Conservation (phyloP, 2,113 vertebrate genomes). For the Leptocoma aspasia region DNA sequence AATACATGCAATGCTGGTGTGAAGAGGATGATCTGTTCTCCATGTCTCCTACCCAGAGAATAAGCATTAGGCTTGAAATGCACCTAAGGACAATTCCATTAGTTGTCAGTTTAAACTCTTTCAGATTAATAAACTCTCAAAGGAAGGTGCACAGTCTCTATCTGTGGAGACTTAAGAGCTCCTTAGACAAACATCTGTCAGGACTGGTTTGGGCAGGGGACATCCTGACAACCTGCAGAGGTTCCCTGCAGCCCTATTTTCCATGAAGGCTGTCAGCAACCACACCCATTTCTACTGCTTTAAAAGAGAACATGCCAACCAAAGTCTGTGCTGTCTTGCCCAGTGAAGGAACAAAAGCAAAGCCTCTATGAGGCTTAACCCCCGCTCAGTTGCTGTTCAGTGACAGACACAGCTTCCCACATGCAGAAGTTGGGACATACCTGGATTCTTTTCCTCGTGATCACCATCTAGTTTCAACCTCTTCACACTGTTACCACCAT, state of each 20-base stretch:
- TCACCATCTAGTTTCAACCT: slow-evolving; percentile 87
- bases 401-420: neutral
- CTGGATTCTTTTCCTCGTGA: slow-evolving; percentile 71
- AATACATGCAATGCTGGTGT: neutral
- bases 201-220: neutral
- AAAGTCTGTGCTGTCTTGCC: neutral
- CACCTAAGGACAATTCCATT: neutral
- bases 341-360: neutral
- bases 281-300: neutral
- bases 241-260: neutral
- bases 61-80: neutral
- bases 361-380: neutral
- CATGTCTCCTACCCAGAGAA: neutral
- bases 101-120: neutral
- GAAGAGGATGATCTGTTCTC: neutral
- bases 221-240: neutral
- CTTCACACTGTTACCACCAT: slow-evolving; percentile 87
- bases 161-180: neutral
- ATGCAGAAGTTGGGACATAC: slow-evolving; percentile 35
- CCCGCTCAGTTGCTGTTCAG: too few species aligned
- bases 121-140: neutral
- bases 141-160: neutral
- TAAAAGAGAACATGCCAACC: neutral
- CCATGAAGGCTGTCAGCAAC: neutral
- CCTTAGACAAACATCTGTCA: neutral